These are phyloP conservation scores for Gobionotothen gibberifrons DNA, from an alignment of 2,797 vertebrate species.

Conservation along the genomic window DNA sequence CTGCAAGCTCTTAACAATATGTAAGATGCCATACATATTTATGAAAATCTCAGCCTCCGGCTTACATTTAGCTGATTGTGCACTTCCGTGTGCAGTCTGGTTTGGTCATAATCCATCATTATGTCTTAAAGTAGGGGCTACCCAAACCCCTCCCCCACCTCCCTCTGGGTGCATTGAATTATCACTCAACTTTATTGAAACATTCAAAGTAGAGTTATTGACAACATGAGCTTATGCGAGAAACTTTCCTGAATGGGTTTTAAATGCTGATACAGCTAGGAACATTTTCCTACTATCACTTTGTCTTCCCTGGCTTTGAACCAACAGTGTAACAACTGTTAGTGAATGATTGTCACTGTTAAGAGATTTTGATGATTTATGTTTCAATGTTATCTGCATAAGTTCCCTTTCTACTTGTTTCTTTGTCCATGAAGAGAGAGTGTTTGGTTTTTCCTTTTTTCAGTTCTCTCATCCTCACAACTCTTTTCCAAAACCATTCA, in stretches of 20 bases:
- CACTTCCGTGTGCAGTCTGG: conserved; percentile 68
- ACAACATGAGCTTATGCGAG: conserved; percentile 15
- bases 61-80: conserved; percentile 80
- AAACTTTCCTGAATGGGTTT: conserved; percentile 28
- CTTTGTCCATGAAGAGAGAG: neutral
- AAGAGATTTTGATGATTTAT: conserved; percentile 8
- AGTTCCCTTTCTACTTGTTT: neutral
- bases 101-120: conserved; percentile 82
- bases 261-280: neutral
- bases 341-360: neutral
- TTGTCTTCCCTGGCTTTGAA: neutral
- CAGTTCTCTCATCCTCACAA: conserved; percentile 9
- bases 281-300: neutral
- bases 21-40: conserved; percentile 82
- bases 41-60: conserved; percentile 77
- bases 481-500: neutral
- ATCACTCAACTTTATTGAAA: conserved; percentile 65
- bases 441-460: conserved; percentile 7
- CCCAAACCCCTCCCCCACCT: conserved; percentile 11
- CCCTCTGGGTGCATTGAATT: conserved; percentile 46
- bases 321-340: neutral
- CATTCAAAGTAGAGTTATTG: conserved; percentile 44
- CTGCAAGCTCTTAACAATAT: conserved; percentile 71
- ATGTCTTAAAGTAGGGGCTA: conserved; percentile 68
- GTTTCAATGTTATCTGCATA: neutral